A percentile compares a stretch with the other conserved stretches of the same genome.
Conservation (phyloP, 2,113 vertebrate species). For the Tautogolabrus adspersus region DNA sequence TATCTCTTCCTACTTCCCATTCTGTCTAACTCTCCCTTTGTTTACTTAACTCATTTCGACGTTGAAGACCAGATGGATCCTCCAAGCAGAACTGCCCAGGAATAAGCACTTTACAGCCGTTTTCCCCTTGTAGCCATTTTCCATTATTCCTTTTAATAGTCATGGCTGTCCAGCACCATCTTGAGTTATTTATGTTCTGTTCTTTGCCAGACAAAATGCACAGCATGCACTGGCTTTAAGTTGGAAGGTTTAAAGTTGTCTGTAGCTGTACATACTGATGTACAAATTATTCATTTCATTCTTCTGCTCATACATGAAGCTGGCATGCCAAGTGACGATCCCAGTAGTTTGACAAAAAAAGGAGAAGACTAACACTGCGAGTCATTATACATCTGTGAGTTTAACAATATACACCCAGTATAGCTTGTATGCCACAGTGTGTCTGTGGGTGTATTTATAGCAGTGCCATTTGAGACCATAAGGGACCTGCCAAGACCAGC, state of each 20-base stretch:
- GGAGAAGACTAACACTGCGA: not conserved
- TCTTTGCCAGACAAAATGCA: constrained; percentile 31
- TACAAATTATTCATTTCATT: constrained; percentile 40
- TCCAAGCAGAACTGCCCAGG: not conserved
- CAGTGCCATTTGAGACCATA: constrained; percentile 60
- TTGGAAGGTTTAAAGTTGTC: constrained; percentile 32
- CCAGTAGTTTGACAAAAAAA: not conserved
- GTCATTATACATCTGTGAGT: not conserved
- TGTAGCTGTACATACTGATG: constrained; percentile 20
- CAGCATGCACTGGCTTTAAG: not conserved
- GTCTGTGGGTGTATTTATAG: constrained; percentile 64
- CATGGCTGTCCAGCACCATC: constrained; percentile 2
- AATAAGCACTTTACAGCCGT: not conserved
- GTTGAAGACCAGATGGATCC: constrained; percentile 31
- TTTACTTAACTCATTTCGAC: constrained; percentile 30
- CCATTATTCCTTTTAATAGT: constrained; percentile 21
- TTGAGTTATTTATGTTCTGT: constrained; percentile 53
- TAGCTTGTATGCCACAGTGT: not conserved
- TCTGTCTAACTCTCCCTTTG: constrained; percentile 6
- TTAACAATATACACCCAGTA: constrained; percentile 49
- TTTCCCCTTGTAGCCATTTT: not conserved
- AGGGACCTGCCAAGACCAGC: constrained; percentile 16
- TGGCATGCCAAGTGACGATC: constrained; percentile 5
- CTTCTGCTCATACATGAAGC: constrained; percentile 19
- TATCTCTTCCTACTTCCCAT: constrained; percentile 3